Evolutionary conservation across 2,888 invertebrate species (phyloP), one percentile per base, ranked within the genome.

Genomic region (Limnephilus lunatus): DNA sequence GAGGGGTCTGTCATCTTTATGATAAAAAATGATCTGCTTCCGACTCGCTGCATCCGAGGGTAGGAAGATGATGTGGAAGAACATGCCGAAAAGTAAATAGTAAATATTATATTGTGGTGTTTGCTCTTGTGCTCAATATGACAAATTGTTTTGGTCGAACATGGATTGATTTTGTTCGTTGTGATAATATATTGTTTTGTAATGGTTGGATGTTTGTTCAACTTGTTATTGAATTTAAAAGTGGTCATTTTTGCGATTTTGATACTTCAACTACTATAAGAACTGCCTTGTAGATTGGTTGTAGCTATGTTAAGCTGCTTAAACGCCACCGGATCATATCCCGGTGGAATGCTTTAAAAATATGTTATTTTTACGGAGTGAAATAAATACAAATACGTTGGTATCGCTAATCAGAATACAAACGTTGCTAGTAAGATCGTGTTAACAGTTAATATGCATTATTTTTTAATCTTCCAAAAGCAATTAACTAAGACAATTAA

Each of bases 1-100:
- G 44, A 90, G 87, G 91, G 92, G 91, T 93, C 92, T 93, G 93
- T 91, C 93, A 92, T 93, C 91, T 92, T 91, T 90, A 85, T 85
- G 92, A 89, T 93, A 93, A 93, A 93, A 93, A 93, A 93, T 89
- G 89, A 91, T 90, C 86, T 85, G 83, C 92, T 93, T 93, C 93
- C 93, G 92, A 93, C 81, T 88, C 80, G 48, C 32, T 32, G 86
- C 25, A 53, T 30, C 31, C 4, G 87, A 68, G 87, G 68, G 53
- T 19, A 15, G 53, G 68, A 32, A 87, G 48, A 87, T 87, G 87
- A 87, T 25, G 68, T 32, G 31, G 15, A 87, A 53, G n/a, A 35
- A 85, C n/a, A 87, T 68, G 19, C 19, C 44, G 25, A 44, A 44
- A 86, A 39, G 48, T 44, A 86, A 39, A 86, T 86, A 44, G 7